Percentiles rank a stretch among this genome's conserved stretches.
phyloP scores from a whole-genome alignment of 23 tunicate species.

The Aplidium turbinatum region DNA sequence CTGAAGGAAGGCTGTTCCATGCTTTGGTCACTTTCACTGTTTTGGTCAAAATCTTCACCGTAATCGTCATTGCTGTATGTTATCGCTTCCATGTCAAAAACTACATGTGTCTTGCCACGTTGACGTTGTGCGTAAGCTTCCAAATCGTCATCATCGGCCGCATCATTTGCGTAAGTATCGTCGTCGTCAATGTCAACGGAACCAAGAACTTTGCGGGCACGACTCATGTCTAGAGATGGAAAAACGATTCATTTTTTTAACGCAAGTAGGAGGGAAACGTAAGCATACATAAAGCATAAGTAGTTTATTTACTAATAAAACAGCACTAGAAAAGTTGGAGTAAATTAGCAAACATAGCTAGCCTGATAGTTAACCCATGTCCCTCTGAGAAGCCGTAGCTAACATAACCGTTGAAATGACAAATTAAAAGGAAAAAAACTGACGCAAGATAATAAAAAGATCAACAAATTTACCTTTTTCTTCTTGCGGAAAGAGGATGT shows the following conservation, averaged over 20 bases:
- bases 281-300: too few relatives aligned
- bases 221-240: conserved; percentile 14
- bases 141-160: conserved; percentile 89
- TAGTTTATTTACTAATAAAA: too few relatives aligned
- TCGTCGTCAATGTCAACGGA: conserved; percentile 25
- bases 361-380: too few relatives aligned
- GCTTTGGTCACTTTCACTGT: too few relatives aligned
- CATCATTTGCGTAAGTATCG: conserved; percentile 84
- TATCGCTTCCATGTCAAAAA: conserved; percentile 64
- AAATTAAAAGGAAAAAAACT: too few relatives aligned
- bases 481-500: conserved; percentile 78
- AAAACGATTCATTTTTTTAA: too few relatives aligned
- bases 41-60: not conserved
- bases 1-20: not conserved
- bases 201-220: conserved; percentile 31
- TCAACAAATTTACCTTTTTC: conserved; percentile 74
- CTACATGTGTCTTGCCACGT: conserved; percentile 75
- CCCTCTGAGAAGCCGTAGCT: too few relatives aligned
- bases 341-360: too few relatives aligned
- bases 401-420: too few relatives aligned
- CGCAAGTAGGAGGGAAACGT: too few relatives aligned
- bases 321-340: too few relatives aligned
- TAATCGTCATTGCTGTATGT: conserved; percentile 49
- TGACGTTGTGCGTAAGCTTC: conserved; percentile 61
- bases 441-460: too few relatives aligned